These are phyloP conservation scores for Cariama cristata DNA, from an alignment of 2,113 vertebrate species.

Conservation along the genomic window DNA sequence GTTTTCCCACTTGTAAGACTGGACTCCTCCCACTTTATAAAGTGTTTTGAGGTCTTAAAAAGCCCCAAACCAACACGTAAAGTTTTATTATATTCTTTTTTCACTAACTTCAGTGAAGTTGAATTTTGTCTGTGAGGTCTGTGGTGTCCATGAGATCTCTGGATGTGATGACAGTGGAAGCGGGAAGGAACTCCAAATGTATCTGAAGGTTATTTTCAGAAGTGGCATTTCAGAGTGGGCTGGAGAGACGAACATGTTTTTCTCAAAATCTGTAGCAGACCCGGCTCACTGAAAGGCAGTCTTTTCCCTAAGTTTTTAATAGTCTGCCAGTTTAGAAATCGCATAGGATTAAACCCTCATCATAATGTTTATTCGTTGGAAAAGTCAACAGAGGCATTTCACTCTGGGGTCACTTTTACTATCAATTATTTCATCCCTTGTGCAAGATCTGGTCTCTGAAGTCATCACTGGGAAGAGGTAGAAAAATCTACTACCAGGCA, in stretches of 20 bases:
- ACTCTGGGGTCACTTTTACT: conserved; percentile 8
- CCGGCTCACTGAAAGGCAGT: neutral
- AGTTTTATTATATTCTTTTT: neutral
- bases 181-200: neutral
- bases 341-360: neutral
- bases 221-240: neutral
- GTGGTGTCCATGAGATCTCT: neutral
- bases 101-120: neutral
- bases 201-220: neutral
- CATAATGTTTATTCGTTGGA: neutral
- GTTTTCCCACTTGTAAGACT: neutral
- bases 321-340: neutral
- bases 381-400: neutral
- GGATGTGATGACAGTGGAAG: neutral
- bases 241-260: neutral
- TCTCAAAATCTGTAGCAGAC: neutral
- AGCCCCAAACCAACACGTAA: neutral
- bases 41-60: neutral
- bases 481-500: neutral
- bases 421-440: neutral
- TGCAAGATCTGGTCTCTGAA: neutral
- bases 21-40: neutral
- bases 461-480: neutral
- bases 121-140: neutral
- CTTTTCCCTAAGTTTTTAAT: neutral